Conservation (phyloP, 2,797 vertebrate species). For the Mus minutoides region DNA sequence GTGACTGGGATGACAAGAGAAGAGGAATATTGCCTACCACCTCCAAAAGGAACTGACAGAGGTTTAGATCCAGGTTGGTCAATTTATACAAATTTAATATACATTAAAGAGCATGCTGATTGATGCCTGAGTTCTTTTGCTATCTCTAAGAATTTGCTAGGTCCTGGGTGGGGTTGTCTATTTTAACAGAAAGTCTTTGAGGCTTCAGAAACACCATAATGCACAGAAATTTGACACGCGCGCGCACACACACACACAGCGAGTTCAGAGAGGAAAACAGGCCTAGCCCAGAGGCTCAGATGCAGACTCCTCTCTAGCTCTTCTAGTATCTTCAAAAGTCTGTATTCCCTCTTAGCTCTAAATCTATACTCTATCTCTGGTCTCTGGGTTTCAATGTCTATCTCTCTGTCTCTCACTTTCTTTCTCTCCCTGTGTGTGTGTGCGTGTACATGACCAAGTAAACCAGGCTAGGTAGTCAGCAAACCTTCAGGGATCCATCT, state of each 20-base stretch:
- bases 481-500: neutral
- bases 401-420: neutral
- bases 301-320: neutral
- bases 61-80: neutral
- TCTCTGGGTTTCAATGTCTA: neutral
- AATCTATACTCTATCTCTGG: neutral
- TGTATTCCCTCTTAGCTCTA: slow-evolving; percentile 37
- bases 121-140: neutral
- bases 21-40: neutral
- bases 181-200: neutral
- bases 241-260: neutral
- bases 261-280: neutral
- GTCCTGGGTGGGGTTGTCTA: neutral
- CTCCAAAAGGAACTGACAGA: neutral
- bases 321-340: slow-evolving; percentile 39
- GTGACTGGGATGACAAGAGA: neutral
- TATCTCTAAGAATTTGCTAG: neutral
- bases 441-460: neutral
- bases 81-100: neutral
- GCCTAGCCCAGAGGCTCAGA: neutral
- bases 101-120: neutral
- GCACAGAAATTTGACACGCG: neutral
- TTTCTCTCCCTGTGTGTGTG: neutral
- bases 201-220: neutral
- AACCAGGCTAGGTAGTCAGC: neutral